These are phyloP conservation scores for Drosophila bunnanda DNA, from an alignment of 2,888 invertebrate genomes.

Conservation along the genomic window DNA sequence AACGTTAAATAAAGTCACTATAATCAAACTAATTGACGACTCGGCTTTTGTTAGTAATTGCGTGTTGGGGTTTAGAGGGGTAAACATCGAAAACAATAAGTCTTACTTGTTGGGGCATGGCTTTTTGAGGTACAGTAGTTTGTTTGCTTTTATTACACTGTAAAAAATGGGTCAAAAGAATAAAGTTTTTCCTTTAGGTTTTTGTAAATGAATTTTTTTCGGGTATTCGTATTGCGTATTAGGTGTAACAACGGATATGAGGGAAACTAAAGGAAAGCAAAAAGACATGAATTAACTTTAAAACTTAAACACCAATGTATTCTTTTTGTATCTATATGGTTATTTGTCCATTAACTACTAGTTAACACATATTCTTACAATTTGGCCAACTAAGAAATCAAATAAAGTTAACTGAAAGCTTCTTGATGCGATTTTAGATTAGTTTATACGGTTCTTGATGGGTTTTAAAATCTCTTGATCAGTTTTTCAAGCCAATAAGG, in stretches of 20 bases:
- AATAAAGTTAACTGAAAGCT: background rate
- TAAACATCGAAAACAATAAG: conserved; percentile 29
- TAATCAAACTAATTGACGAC: conserved; percentile 34
- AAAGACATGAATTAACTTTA: background rate
- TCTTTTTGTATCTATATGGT: background rate
- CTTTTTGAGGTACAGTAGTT: conserved; percentile 39
- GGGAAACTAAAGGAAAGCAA: background rate
- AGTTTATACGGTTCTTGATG: background rate
- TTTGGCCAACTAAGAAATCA: background rate
- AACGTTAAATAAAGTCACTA: conserved; percentile 60
- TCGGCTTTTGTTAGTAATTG: conserved; percentile 74
- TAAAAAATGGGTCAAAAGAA: conserved; percentile 56
- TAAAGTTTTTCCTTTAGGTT: conserved; percentile 27
- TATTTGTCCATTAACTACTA: no score
- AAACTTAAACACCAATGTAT: background rate
- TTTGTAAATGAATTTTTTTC: background rate
- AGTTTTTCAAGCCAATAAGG: background rate
- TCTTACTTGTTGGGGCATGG: conserved; percentile 61
- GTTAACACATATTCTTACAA: background rate
- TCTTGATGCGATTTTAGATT: background rate
- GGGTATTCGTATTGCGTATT: background rate
- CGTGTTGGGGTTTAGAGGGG: conserved; percentile 2
- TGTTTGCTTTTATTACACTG: conserved; percentile 67
- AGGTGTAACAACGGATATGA: background rate
- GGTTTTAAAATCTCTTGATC: background rate